phyloP scores from a whole-genome alignment of 2,797 vertebrate species.

The Heteromormyrus szaboi region DNA sequence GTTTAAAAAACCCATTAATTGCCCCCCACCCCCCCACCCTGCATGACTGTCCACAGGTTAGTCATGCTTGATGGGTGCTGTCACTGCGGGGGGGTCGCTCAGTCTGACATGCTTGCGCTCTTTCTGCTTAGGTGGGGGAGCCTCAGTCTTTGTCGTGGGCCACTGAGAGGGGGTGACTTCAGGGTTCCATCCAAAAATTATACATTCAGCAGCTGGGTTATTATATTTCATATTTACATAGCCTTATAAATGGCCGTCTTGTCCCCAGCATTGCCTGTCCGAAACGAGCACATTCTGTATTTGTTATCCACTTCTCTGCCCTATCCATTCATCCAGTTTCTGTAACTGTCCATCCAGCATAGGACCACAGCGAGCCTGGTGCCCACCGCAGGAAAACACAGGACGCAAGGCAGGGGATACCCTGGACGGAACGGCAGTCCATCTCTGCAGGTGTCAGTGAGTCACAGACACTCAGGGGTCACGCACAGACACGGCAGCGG shows the following conservation, averaged over 20 bases:
- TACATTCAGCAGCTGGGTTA: not conserved
- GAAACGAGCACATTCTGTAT: not conserved
- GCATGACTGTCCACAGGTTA: not conserved
- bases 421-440: not conserved
- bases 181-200: not conserved
- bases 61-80: conserved; percentile 1
- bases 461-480: not conserved
- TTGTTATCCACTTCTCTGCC: not conserved
- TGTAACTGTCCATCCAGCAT: not conserved
- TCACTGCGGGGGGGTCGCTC: not conserved
- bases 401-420: not conserved
- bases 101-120: not conserved
- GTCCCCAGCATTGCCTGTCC: not conserved
- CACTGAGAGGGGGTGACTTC: not conserved
- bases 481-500: not conserved
- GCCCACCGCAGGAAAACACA: not conserved
- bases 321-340: not conserved
- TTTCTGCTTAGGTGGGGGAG: not conserved
- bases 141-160: not conserved
- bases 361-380: not conserved
- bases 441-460: not conserved
- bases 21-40: not conserved
- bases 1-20: not conserved
- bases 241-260: not conserved
- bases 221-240: not conserved